Evolutionary conservation across 2,888 invertebrate genomes (phyloP), one percentile per base, ranked within the genome.

Genomic region (Phasia obesa): DNA sequence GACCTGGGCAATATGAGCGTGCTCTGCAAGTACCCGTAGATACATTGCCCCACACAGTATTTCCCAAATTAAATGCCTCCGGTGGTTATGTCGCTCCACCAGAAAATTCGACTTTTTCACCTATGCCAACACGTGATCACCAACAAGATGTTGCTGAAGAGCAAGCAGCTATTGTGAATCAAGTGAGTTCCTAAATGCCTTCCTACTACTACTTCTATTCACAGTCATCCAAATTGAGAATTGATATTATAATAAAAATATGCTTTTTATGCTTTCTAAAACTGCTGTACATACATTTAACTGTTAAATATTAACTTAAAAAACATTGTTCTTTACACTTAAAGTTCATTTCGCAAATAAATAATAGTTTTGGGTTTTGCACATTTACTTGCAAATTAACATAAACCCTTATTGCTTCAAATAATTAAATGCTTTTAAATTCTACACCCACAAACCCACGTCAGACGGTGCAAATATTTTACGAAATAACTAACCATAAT

Each of bases 1-100:
- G 93, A 85, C 93, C 93, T 1, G 93, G 92, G 23, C 90, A 90
- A 51, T 90, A 91, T 86, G 89, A 90, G 70, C 88, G 89, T 42
- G 90, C 91, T 6, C 76, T 91, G 75, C 88, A 90, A 80, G 85
- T 90, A 78, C 91, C 92, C 3, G 85, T 91, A 79, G 88, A 91
- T 71, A 88, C 90, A 64, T 89, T 93, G 85, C 93, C 93, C 44
- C 91, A 93, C 86, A 93, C 93, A 31, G 93, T 93, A 85, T 93
- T 92, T 87, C 93, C 93, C 27, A 90, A 91, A 85, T 84, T 91
- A 60, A 91, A 91, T 84, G 87, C 88, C 13, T 90, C 91, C 27
- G 92, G 91, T 47, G 91, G 91, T n/a, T 91, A 91, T 87, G 89
- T 90, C 57, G 86, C 90, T 38, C 88, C 91, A 57, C 85, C 89